Evolutionary conservation across 2,113 vertebrate genomes (phyloP).

Genomic region (Limanda limanda): DNA sequence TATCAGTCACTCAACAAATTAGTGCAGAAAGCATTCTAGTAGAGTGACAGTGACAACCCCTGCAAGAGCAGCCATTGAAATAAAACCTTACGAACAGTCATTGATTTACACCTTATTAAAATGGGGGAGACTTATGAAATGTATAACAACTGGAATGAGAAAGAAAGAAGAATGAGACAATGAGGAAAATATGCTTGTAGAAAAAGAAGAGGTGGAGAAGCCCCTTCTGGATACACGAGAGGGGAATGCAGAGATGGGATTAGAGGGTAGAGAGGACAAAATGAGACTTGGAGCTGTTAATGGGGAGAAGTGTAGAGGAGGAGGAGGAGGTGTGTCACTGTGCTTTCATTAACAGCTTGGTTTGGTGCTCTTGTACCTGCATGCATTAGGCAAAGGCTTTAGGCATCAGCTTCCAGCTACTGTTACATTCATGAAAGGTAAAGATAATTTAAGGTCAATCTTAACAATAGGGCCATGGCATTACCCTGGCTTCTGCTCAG

Average conservation of each 20-base stretch:
- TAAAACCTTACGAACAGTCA: constrained; percentile 7
- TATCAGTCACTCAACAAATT: too few relatives aligned
- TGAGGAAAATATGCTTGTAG: not conserved
- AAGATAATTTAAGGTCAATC: constrained; percentile 30
- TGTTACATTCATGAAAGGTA: constrained; percentile 27
- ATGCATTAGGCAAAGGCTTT: constrained; percentile 35
- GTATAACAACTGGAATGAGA: constrained; percentile 29
- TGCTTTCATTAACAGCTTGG: constrained; percentile 35
- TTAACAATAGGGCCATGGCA: not conserved
- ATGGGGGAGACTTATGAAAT: constrained; percentile 6
- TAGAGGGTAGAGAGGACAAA: constrained; percentile 18
- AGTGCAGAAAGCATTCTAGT: not conserved
- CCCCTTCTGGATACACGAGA: constrained; percentile 18
- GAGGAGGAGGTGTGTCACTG: constrained; percentile 24
- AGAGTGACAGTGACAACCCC: constrained; percentile 5
- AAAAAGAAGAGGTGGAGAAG: constrained; percentile 12
- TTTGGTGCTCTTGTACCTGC: constrained; percentile 48
- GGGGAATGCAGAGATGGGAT: constrained; percentile 38
- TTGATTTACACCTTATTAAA: constrained; percentile 1
- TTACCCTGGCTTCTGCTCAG: constrained; percentile 26
- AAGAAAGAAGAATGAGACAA: constrained; percentile 13
- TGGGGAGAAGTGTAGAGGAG: constrained; percentile 5
- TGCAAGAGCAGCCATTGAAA: not conserved
- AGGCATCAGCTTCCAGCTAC: constrained; percentile 13
- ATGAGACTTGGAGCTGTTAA: constrained; percentile 48